These are phyloP conservation scores for Drosophila mulleri DNA, from an alignment of 2,888 invertebrate species.

Conservation along the genomic window DNA sequence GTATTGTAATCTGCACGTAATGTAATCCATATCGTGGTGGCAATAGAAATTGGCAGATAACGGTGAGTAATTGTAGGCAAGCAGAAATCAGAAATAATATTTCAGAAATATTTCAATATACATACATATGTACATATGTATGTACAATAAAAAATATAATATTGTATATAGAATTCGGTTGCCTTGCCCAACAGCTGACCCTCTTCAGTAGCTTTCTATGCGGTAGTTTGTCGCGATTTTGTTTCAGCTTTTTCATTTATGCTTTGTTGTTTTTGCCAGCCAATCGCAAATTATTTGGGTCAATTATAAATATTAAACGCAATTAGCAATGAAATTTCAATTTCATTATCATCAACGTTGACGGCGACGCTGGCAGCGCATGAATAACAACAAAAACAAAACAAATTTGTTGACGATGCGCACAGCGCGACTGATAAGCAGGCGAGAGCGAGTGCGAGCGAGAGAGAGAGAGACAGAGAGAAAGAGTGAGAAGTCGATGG, in stretches of 20 bases:
- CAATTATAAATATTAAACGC: conserved; percentile 79
- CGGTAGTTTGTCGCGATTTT: conserved; percentile 35
- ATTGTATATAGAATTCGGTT: not conserved
- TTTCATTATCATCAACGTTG: conserved; percentile 74
- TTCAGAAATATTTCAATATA: not conserved
- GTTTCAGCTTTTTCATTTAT: conserved; percentile 31
- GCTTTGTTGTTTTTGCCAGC: conserved; percentile 60
- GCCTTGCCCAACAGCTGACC: conserved; percentile 27
- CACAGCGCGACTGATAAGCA: conserved; percentile 48
- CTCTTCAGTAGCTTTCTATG: conserved; percentile 42
- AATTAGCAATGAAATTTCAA: conserved; percentile 81
- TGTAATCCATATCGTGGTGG: conserved; percentile 11
- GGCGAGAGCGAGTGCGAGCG: conserved; percentile 1
- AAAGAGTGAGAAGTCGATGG: not conserved
- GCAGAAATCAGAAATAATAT: not conserved
- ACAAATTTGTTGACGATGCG: conserved; percentile 47
- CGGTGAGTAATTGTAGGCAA: conserved; percentile 24
- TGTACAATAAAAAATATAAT: not conserved
- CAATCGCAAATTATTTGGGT: conserved; percentile 75
- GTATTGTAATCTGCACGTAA: conserved; percentile 17
- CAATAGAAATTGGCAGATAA: conserved; percentile 14
- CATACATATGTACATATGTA: not conserved
- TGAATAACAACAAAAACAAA: conserved; percentile 28
- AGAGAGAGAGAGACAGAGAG: not conserved
- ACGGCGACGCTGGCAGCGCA: conserved; percentile 32